Conservation (phyloP, 2,888 invertebrate genomes). For the Cryptus viduatorius region DNA sequence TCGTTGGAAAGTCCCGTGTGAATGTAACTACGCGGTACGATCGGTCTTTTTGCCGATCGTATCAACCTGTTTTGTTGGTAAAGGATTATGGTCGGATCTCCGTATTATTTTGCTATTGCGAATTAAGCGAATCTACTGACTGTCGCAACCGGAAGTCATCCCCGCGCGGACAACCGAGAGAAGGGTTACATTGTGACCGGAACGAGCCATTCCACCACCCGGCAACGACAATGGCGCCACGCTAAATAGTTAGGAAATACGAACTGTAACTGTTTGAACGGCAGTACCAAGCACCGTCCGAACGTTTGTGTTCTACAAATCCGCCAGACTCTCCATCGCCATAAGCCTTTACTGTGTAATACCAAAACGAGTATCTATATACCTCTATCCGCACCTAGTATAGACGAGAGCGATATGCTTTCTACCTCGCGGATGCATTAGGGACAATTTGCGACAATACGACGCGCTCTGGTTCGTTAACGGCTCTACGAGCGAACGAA, state of each 20-base stretch:
- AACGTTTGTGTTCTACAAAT: slow-evolving; percentile 54
- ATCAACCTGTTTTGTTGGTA: slow-evolving; percentile 31
- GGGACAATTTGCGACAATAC: slow-evolving; percentile 80
- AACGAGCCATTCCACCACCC: slow-evolving; percentile 52
- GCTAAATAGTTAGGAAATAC: slow-evolving; percentile 71
- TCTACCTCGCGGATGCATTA: slow-evolving; percentile 79
- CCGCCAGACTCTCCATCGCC: slow-evolving; percentile 36
- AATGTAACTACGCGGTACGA: slow-evolving; percentile 31
- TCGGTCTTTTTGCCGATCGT: slow-evolving; percentile 35
- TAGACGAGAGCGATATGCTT: slow-evolving; percentile 76
- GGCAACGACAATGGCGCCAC: slow-evolving; percentile 70
- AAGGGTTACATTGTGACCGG: slow-evolving; percentile 54
- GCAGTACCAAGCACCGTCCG: slow-evolving; percentile 72
- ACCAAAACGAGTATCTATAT: slow-evolving; percentile 32
- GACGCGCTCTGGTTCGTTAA: slow-evolving; percentile 81
- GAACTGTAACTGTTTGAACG: slow-evolving; percentile 58
- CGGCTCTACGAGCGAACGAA: slow-evolving; percentile 59
- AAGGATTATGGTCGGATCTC: slow-evolving; percentile 43
- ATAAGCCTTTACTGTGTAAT: slow-evolving; percentile 26
- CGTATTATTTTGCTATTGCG: background rate
- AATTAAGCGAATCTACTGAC: slow-evolving; percentile 53
- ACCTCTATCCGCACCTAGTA: slow-evolving; percentile 26
- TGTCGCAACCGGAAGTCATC: slow-evolving; percentile 71
- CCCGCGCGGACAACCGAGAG: slow-evolving; percentile 36
- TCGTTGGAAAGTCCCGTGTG: slow-evolving; percentile 58